phyloP scores from a whole-genome alignment of 2,888 invertebrate genomes.

The Apoderus coryli region DNA sequence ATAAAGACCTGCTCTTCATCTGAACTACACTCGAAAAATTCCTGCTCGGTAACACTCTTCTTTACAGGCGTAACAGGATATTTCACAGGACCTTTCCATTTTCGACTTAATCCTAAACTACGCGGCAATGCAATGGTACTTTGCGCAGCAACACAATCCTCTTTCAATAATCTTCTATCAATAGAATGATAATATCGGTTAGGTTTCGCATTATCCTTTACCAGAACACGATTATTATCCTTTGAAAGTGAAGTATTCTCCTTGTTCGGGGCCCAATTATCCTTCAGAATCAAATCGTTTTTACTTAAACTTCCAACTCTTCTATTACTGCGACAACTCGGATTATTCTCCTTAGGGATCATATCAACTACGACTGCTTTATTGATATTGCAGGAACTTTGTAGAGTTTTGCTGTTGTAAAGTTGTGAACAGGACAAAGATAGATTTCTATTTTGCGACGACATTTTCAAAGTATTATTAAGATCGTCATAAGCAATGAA shows the following conservation, averaged over 20 bases:
- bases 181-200: slow-evolving; percentile 19
- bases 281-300: slow-evolving; percentile 23
- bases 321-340: slow-evolving; percentile 24
- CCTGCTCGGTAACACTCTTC: slow-evolving; percentile 27
- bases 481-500: slow-evolving; percentile 26
- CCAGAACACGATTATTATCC: no score
- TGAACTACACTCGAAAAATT: slow-evolving; percentile 25
- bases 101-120: slow-evolving; percentile 42
- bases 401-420: slow-evolving; percentile 15
- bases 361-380: slow-evolving; percentile 4
- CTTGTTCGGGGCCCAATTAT: slow-evolving; percentile 30
- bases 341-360: slow-evolving; percentile 3
- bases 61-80: slow-evolving; percentile 53
- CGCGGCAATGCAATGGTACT: slow-evolving; percentile 39
- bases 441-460: slow-evolving; percentile 33
- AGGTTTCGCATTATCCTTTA: no score
- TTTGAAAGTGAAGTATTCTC: slow-evolving; percentile 14
- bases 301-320: slow-evolving; percentile 24
- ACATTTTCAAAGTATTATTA: no score
- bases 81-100: slow-evolving; percentile 46
- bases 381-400: no score
- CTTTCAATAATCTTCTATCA: slow-evolving; percentile 17
- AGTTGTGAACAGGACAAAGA: slow-evolving; percentile 30
- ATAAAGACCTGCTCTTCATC: slow-evolving; percentile 54
- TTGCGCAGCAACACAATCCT: neutral